Evolutionary conservation across 2,113 vertebrate genomes (phyloP).

Genomic region (Riparia riparia): DNA sequence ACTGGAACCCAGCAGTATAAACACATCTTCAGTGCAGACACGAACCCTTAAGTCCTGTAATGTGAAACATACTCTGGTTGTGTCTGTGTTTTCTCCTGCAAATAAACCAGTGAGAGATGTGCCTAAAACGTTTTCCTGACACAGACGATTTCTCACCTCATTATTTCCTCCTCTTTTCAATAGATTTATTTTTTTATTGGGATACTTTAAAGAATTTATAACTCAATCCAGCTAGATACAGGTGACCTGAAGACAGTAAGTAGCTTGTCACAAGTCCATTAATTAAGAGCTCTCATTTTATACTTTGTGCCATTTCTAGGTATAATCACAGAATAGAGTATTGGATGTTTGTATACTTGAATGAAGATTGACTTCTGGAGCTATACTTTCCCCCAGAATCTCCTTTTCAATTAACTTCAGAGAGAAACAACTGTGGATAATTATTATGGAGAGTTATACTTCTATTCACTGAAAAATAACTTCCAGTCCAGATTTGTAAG

Average conservation of each 20-base stretch:
- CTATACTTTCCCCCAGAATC: not conserved
- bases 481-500: not conserved
- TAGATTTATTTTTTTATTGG: not conserved
- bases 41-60: slow-evolving; percentile 36
- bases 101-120: slow-evolving; percentile 66
- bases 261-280: not conserved
- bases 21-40: slow-evolving; percentile 68
- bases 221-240: not conserved
- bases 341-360: not conserved
- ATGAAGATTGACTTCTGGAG: not conserved
- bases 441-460: not conserved
- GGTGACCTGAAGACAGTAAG: not conserved
- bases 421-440: not conserved
- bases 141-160: slow-evolving; percentile 22
- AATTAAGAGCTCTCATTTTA: not conserved
- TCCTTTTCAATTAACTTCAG: not conserved
- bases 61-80: slow-evolving; percentile 51
- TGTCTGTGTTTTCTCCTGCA: slow-evolving; percentile 57
- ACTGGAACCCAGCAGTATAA: slow-evolving; percentile 55
- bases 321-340: not conserved
- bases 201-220: not conserved
- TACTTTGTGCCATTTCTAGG: not conserved
- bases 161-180: slow-evolving; percentile 18
- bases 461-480: not conserved
- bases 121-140: not conserved